Evolutionary conservation across 2,888 invertebrate species (phyloP).

Genomic region (Plebejus melissa): DNA sequence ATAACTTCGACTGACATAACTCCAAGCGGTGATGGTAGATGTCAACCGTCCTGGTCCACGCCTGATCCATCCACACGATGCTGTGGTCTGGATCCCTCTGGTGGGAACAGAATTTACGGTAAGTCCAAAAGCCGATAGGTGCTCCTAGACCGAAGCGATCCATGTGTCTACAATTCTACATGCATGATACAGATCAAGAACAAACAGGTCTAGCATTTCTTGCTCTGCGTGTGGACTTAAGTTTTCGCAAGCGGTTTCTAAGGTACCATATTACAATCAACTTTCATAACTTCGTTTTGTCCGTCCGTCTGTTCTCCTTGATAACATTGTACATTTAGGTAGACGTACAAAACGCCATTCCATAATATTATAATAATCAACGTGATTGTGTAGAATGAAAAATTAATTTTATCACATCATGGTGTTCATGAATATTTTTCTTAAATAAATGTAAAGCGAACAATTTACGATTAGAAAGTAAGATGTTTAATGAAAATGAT

Average conservation of each 20-base stretch:
- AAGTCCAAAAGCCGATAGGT: slow-evolving; percentile 25
- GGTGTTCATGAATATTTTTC: too few species aligned
- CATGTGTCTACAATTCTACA: background rate
- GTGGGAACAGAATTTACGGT: slow-evolving; percentile 49
- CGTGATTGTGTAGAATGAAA: too few species aligned
- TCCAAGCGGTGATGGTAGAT: slow-evolving; percentile 29
- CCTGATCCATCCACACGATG: slow-evolving; percentile 47
- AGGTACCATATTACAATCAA: background rate
- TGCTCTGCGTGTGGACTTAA: background rate
- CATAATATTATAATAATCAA: background rate
- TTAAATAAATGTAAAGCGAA: too few species aligned
- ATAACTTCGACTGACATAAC: slow-evolving; percentile 18
- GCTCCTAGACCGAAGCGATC: background rate
- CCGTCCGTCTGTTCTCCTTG: background rate
- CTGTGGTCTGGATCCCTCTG: slow-evolving; percentile 47
- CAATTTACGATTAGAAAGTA: too few species aligned
- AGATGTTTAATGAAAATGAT: too few species aligned
- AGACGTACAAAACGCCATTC: background rate
- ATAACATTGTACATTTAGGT: background rate
- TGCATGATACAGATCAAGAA: background rate
- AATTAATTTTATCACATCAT: too few species aligned
- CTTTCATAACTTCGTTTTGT: background rate
- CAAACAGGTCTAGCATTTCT: too few species aligned
- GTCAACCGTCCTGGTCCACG: slow-evolving; percentile 42
- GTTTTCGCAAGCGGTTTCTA: too few species aligned